Evolutionary conservation across 2,113 vertebrate species (phyloP).

Genomic region (Hylia prasina): DNA sequence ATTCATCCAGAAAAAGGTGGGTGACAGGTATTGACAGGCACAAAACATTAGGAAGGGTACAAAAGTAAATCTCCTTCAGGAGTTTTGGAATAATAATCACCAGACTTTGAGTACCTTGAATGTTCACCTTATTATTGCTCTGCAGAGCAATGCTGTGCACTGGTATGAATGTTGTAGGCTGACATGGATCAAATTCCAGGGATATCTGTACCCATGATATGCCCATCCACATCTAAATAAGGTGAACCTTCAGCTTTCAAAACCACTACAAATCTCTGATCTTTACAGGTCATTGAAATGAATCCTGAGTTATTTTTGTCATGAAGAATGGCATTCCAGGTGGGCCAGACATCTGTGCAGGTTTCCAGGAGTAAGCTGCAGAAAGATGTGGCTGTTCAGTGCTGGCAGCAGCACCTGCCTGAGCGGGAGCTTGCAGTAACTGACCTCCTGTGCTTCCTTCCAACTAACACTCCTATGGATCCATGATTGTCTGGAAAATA

Average conservation of each 20-base stretch:
- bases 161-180: neutral
- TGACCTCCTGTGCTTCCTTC: neutral
- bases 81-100: neutral
- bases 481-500: neutral
- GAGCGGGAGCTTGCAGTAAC: neutral
- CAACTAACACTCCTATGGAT: neutral
- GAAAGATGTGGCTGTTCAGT: neutral
- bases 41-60: neutral
- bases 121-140: neutral
- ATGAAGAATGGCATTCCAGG: neutral
- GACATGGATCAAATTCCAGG: neutral
- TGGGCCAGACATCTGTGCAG: neutral
- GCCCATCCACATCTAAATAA: neutral
- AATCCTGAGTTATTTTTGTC: neutral
- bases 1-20: neutral
- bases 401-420: neutral
- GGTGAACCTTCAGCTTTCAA: neutral
- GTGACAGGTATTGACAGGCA: slow-evolving; percentile 16
- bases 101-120: neutral
- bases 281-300: neutral
- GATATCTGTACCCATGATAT: neutral
- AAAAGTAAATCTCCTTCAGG: slow-evolving; percentile 7
- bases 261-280: neutral
- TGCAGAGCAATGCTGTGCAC: neutral
- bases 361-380: neutral